phyloP scores from a whole-genome alignment of 2,888 invertebrate species.

The Dicranocentrus wangi region DNA sequence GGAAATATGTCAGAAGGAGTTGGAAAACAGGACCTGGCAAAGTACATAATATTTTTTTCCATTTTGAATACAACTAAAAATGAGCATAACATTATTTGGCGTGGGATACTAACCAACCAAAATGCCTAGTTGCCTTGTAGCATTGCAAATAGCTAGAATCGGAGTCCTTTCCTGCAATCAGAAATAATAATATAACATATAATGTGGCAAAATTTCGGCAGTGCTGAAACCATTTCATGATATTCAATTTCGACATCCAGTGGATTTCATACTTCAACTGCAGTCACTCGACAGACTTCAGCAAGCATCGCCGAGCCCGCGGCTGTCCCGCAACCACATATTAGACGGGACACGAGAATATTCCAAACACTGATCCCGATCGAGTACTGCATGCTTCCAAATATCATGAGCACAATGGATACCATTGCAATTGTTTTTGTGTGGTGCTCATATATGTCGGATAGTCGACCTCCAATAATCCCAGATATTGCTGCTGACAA shows the following conservation, averaged over 20 bases:
- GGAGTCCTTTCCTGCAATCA: conserved; percentile 74
- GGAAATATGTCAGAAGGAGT: conserved; percentile 73
- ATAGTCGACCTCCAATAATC: conserved; percentile 75
- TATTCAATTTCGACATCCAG: no score
- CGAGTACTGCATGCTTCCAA: conserved; percentile 76
- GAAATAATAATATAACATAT: not conserved
- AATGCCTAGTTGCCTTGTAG: conserved; percentile 75
- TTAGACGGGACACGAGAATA: conserved; percentile 74
- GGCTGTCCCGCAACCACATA: conserved; percentile 75
- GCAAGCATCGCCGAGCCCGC: conserved; percentile 74
- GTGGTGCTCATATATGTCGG: conserved; percentile 73
- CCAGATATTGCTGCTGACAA: conserved; percentile 75
- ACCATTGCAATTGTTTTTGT: conserved; percentile 74
- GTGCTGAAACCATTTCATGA: no score
- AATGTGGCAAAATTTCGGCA: not conserved
- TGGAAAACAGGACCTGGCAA: conserved; percentile 75
- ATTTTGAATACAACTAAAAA: no score
- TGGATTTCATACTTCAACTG: conserved; percentile 67
- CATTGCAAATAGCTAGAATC: conserved; percentile 75
- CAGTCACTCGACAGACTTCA: conserved; percentile 75
- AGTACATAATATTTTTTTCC: no score
- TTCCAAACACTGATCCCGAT: conserved; percentile 75
- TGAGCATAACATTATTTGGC: no score
- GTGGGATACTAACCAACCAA: conserved; percentile 70
- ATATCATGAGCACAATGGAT: conserved; percentile 74